These are phyloP conservation scores for Macrosoma leucophasiata DNA, from an alignment of 2,888 invertebrate genomes.

Conservation along the genomic window DNA sequence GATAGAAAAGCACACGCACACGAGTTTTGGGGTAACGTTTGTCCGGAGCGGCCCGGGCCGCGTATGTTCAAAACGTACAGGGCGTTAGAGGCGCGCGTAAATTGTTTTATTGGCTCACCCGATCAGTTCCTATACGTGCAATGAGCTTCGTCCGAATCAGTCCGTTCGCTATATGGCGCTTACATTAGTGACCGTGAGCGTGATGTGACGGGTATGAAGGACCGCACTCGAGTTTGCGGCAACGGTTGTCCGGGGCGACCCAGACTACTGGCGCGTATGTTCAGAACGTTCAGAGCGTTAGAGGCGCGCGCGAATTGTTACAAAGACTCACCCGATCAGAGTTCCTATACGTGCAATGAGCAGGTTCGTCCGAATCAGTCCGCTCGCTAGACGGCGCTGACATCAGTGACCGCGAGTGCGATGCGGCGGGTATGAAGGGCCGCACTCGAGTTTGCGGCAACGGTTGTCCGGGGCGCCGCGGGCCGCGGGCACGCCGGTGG, in stretches of 20 bases:
- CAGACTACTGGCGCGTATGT: slow-evolving; percentile 26
- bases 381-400: slow-evolving; percentile 62
- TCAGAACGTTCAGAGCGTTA: too few species aligned
- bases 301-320: not conserved
- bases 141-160: slow-evolving; percentile 59
- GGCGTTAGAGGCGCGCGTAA: too few species aligned
- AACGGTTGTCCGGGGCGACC: slow-evolving; percentile 19
- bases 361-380: slow-evolving; percentile 61
- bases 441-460: too few species aligned
- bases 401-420: slow-evolving; percentile 31
- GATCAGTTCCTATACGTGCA: slow-evolving; percentile 40
- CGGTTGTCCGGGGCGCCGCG: slow-evolving; percentile 18
- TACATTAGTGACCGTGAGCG: slow-evolving; percentile 36
- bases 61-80: too few species aligned
- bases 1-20: too few species aligned
- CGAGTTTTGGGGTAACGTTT: too few species aligned
- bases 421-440: slow-evolving; percentile 9
- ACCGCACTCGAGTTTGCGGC: too few species aligned
- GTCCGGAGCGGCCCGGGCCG: too few species aligned
- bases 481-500: slow-evolving; percentile 27
- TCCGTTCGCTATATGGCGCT: slow-evolving; percentile 60
- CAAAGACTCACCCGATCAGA: slow-evolving; percentile 40
- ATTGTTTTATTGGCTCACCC: too few species aligned
- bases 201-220: slow-evolving; percentile 14
- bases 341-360: slow-evolving; percentile 42